These are phyloP conservation scores for Orbicella faveolata DNA, from an alignment of 64 coral and sea anemone species.

Conservation along the genomic window DNA sequence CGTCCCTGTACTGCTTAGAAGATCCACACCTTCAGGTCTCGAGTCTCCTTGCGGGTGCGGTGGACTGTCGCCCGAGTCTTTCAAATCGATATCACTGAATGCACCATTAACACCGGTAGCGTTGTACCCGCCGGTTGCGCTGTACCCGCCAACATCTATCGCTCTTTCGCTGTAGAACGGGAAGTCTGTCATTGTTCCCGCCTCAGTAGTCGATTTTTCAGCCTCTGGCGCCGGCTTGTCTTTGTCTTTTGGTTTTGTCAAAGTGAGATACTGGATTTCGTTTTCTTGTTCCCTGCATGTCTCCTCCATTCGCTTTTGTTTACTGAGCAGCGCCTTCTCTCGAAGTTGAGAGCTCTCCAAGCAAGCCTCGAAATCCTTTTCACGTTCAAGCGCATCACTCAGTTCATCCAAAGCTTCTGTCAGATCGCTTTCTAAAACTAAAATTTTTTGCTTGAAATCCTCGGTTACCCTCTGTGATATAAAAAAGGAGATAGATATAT, in stretches of 20 bases:
- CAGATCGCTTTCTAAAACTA: constrained; percentile 89
- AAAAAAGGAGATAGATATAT: not conserved
- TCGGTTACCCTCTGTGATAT: constrained; percentile 68
- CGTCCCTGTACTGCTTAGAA: constrained; percentile 52
- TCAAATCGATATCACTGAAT: constrained; percentile 42
- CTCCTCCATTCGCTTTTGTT: constrained; percentile 78
- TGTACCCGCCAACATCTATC: constrained; percentile 26
- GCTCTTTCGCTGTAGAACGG: constrained; percentile 64
- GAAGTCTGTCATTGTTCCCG: constrained; percentile 66
- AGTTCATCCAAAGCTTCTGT: constrained; percentile 95
- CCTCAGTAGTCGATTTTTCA: constrained; percentile 47
- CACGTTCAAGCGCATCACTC: constrained; percentile 86
- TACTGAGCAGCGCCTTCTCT: constrained; percentile 80
- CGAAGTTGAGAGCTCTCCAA: constrained; percentile 69
- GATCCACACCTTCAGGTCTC: constrained; percentile 72
- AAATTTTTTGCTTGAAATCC: constrained; percentile 79
- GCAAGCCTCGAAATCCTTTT: constrained; percentile 77
- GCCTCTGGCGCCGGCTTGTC: not conserved
- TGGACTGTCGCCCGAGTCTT: constrained; percentile 6
- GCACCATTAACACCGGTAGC: not conserved
- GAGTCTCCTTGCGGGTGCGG: not conserved
- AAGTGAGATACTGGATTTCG: constrained; percentile 73
- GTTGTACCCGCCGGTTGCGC: not conserved
- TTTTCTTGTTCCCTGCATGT: constrained; percentile 85
- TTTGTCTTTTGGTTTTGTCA: constrained; percentile 39